Base-by-base conservation (phyloP, 2,888 invertebrate species). In the Protodeltote pygarga region DNA sequence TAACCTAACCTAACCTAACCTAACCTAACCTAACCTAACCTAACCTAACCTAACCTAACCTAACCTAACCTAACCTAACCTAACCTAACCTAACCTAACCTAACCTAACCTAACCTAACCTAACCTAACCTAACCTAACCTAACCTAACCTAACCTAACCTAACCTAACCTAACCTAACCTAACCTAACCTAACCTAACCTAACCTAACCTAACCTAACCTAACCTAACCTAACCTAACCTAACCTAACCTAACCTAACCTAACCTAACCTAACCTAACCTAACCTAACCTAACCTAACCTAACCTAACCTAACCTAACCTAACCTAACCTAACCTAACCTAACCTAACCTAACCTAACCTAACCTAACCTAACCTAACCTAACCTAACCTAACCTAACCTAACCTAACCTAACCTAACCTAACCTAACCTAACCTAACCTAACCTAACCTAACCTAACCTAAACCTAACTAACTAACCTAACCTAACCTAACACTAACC, bases 81-180 rank as follows among this genome's bases (percentile, higher is more conserved):
- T 57, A 62, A 62, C 61, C 61, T 54, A 57, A 62, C 57, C 61
- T 54, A 57, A 62, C 61, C 61, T 62, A 62, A 62, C 61, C 61
- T 62, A 54, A 58, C 62, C 61, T n/a, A n/a, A n/a, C 62, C 62
- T 54, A 57, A 62, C 60, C 62, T 57, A 61, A 61, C 61, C 57
- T 51, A 61, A 61, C 61, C 62, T 55, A 58, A 62, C 62, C 62
- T 58, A 62, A 58, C 62, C 54, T 49, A 58, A 58, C 51, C 58
- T 52, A 51, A 62, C 53, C 61, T 46, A 58, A 62, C 53, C 62
- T 52, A 54, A 62, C 57, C 62, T 52, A 54, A 62, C 57, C 62
- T 58, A 62, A 62, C 50, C 31, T 41, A 48, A 54, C 55, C 50
- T 54, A 58, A 52, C 35, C 48, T n/a, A 55, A 62, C 48, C 53